Evolutionary conservation across 2,888 invertebrate genomes (phyloP).

Genomic region (Cryptops parisi): DNA sequence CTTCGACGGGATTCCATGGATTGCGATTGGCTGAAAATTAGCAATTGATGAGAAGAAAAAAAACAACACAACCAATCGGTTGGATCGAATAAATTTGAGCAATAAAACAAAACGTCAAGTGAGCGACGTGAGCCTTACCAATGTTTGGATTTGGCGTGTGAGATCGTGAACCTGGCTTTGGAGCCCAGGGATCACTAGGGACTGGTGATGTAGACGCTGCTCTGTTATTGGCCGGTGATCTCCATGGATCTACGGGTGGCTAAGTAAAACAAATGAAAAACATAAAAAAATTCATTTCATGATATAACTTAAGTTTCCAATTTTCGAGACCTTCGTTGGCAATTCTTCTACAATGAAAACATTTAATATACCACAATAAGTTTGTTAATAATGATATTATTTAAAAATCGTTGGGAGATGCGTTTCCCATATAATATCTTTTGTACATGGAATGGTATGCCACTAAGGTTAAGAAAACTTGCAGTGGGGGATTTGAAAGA

Average conservation of each 20-base stretch:
- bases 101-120: not conserved
- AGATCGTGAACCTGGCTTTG: constrained; percentile 18
- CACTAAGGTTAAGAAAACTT: too few relatives aligned
- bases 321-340: too few relatives aligned
- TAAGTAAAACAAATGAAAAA: too few relatives aligned
- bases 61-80: not conserved
- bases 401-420: too few relatives aligned
- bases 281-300: not conserved
- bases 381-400: too few relatives aligned
- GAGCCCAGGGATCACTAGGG: constrained; percentile 26
- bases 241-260: constrained; percentile 58
- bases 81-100: too few relatives aligned
- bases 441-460: too few relatives aligned
- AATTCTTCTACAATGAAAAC: too few relatives aligned
- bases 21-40: constrained; percentile 28
- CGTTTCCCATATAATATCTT: too few relatives aligned
- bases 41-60: not conserved
- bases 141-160: constrained; percentile 15
- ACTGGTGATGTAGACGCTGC: constrained; percentile 20
- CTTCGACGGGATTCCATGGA: constrained; percentile 39
- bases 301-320: not conserved
- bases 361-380: too few relatives aligned
- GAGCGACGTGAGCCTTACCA: not conserved
- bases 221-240: constrained; percentile 31
- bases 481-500: too few relatives aligned